Base-by-base conservation (phyloP, 2,113 vertebrate genomes). In the Fregata magnificens region DNA sequence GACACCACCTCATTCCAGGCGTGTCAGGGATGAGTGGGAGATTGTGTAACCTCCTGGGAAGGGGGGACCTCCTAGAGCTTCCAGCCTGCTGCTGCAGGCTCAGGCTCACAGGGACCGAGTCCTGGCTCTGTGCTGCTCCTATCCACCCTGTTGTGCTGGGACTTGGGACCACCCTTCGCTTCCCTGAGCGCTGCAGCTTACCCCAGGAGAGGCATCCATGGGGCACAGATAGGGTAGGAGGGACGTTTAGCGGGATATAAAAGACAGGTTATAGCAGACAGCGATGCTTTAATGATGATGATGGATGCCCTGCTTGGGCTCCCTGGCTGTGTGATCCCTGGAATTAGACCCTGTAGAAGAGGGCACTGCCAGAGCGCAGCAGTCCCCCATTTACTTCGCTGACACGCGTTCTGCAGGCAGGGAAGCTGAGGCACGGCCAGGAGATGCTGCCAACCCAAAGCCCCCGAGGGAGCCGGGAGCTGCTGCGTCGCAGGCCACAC, bases 1-100 rank as follows among this genome's bases (percentile, higher is more conserved):
- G 91, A 65, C 96, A 94, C 95, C 97, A 91, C 97, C 96, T 97
- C 97, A 97, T 97, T 97, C 97, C 97, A 96, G 96, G 94, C 56
- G 67, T 96, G 96, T 84, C 32, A 1, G 83, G 79, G 96, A 92
- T 91, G 93, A 82, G 94, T 85, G 90, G 85, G 59, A 82, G 56
- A 18, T 97, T 97, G 94, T 94, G 96, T 93, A 97, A 97, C 47
- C 88, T 74, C 42, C 45, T 20, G 84, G 78, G 59, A 72, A 96
- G 82, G 56, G 70, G 85, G 42, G 3, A 91, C 9, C 67, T 86
- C 34, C 7, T 67, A 15, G 63, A 16, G 72, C 49, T 83, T 32
- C 65, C 70, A 73, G 44, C n/a, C 49, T 34, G 49, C 49, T 34
- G 49, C 55, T 53, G 78, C 45, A 6, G 0, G 1, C 66, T 81